A percentile compares a stretch with the other conserved stretches of the same genome.
These are phyloP conservation scores for Pseudorectes ferrugineus DNA, from an alignment of 2,113 vertebrate genomes.

Conservation along the genomic window DNA sequence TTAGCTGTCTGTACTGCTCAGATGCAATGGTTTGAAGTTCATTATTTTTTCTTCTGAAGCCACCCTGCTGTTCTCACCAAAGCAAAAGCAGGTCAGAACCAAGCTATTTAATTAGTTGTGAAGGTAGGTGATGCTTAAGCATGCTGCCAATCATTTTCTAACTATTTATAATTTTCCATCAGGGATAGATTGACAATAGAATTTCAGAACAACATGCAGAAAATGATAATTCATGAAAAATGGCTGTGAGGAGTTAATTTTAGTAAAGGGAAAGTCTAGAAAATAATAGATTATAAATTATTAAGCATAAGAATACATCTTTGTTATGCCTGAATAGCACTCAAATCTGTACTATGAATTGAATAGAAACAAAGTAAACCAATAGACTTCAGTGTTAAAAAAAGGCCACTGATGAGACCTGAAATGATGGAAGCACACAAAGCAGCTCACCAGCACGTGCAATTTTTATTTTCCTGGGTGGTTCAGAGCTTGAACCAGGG, in stretches of 20 bases:
- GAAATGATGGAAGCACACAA: neutral
- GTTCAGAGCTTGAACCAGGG: neutral
- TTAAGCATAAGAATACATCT: neutral
- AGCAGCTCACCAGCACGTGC: neutral
- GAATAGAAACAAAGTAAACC: neutral
- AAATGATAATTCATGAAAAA: neutral
- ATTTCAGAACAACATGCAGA: neutral
- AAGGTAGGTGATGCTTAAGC: conserved; percentile 31
- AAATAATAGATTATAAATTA: neutral
- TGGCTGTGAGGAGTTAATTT: neutral
- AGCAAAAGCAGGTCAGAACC: conserved; percentile 29
- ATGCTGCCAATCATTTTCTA: neutral
- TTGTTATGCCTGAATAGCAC: neutral
- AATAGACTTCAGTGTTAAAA: neutral
- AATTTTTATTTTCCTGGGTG: neutral
- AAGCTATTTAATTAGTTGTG: conserved; percentile 42
- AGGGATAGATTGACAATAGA: neutral
- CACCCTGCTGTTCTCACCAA: conserved; percentile 26
- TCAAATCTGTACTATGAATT: neutral
- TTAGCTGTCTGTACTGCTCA: neutral
- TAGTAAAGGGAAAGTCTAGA: neutral
- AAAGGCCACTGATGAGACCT: neutral
- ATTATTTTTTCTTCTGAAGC: conserved; percentile 54
- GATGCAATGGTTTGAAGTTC: neutral
- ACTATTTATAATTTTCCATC: neutral